Evolutionary conservation across 1,140 invertebrate genomes (phyloP), one percentile per base, ranked within the genome.

Genomic region (Protaetia brevitarsis): DNA sequence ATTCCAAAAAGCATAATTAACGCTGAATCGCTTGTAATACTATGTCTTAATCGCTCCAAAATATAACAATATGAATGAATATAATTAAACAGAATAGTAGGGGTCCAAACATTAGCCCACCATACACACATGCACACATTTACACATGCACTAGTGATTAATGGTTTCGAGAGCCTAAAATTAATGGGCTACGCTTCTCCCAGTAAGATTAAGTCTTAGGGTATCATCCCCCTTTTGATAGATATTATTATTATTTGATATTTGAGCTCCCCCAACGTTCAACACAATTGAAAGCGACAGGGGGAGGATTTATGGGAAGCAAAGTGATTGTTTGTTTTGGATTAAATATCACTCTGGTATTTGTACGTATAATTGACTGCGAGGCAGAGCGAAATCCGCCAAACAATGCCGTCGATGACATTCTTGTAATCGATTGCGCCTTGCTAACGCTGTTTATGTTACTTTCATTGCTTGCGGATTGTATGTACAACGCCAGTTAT

Each of bases 161-260:
- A 51, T 51, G 41, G 41, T 51, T 51, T 51, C 19, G 19, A 51
- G 19, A 51, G 16, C 41, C 41, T 51, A 19, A 19, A 51, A 51
- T 51, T 51, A 51, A 51, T 51, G 41, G 5, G 41, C 21, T 51
- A 51, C 41, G 41, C 16, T 51, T 19, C 41, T 51, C 41, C 16
- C 19, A 19, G 3, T 19, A 51, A 51, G 41, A 51, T 51, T 51
- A 51, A 51, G 41, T 51, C 41, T 51, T 23, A 64, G 10, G 36
- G 41, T 27, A 31, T 31, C 59, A 29, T 36, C 29, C 31, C 59
- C 59, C 34, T 29, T 61, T 61, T 61, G n/a, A n/a, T n/a, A 13
- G 27, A 23, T 30, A 29, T 61, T 61, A 34, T 61, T 61, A 34
- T 61, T 61, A 61, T 36, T 61, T 61, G 29, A 34, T 30, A 36